Base-by-base conservation (phyloP, 2,888 invertebrate species). In the Chorisops tibialis region DNA sequence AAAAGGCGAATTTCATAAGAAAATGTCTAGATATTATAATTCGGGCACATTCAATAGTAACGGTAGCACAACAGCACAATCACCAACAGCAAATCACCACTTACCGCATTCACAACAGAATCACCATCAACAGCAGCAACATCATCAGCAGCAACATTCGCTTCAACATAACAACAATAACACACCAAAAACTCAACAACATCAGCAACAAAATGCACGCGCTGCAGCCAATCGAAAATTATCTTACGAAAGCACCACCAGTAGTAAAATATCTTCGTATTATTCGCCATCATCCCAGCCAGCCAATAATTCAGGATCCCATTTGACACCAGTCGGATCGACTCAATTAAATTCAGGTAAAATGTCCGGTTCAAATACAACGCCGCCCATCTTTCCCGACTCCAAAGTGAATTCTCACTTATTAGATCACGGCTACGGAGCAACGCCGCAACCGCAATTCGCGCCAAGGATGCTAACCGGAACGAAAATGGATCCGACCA, bases 341-440 rank as follows among this genome's bases (percentile, higher is more conserved):
- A 16, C 41, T 41, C 41, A 41, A 14, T 14, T 2, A 14, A 16
- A 41, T 16, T n/a, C 56, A 56, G 56, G 56, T 35, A 56, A 18
- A 18, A 43, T 56, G 30, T 7, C 16, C 24, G 56, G 39, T 54
- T 22, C 56, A 24, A 45, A 45, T n/a, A 6, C 5, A 39, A 14
- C 62, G 18, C 39, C 63, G 51, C 51, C 65, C 37, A 49, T 64
- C 18, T 56, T 41, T n/a, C 50, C 49, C 30, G 61, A 64, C 21
- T 56, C 51, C 50, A 79, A 81, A 70, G 74, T 75, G 71, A 87
- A 86, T 79, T 88, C 87, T 68, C 91, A 92, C 79, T 83, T 92
- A 71, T 82, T 90, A 70, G 92, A 93, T 78, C 92, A 93, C 75
- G 91, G 90, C 70, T 93, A 93, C 80, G 91, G 91, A 68, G 89